These are phyloP conservation scores for Bombyx mori DNA, from an alignment of 1,140 invertebrate genomes.

Conservation along the genomic window ASM3026992v2 NC_085128.1:18273501-18274000, in stretches of 20 bases:
- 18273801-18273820: conserved; percentile 74
- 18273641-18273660: conserved; percentile 59
- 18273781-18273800: conserved; percentile 73
- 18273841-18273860: conserved; percentile 70
- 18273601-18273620: conserved; percentile 27
- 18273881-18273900: too few relatives aligned
- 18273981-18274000: too few relatives aligned
- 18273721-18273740: conserved; percentile 68
- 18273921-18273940: too few relatives aligned
- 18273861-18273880: background rate
- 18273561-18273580: conserved; percentile 63
- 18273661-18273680: conserved; percentile 62
- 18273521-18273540: conserved; percentile 47
- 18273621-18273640: conserved; percentile 33
- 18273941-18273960: too few relatives aligned
- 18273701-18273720: conserved; percentile 62
- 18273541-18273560: conserved; percentile 61
- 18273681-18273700: conserved; percentile 65
- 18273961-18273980: too few relatives aligned
- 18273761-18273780: conserved; percentile 73
- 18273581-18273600: conserved; percentile 30
- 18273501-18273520: conserved; percentile 48
- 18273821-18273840: conserved; percentile 57
- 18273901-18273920: too few relatives aligned
- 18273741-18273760: conserved; percentile 77